Conservation (phyloP, 2,113 vertebrate genomes). For the Cathartes aura region DNA sequence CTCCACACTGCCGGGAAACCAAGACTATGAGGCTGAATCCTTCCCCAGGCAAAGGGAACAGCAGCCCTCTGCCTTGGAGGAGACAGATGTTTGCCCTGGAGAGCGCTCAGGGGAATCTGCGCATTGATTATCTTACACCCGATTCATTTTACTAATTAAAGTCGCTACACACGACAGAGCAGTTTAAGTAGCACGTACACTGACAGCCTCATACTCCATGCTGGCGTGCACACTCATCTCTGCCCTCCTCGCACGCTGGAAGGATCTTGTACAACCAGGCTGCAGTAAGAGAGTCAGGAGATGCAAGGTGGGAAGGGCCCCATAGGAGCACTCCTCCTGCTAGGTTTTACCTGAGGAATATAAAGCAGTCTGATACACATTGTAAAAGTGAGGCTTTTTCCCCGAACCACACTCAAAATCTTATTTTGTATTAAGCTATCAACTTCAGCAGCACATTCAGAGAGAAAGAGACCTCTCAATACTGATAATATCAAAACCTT, state of each 20-base stretch:
- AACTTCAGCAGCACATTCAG: not conserved
- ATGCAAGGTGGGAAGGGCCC: not conserved
- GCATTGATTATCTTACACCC: not conserved
- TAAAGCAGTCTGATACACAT: not conserved
- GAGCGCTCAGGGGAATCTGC: not conserved
- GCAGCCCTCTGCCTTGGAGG: not conserved
- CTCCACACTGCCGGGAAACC: not conserved
- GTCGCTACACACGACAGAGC: not conserved
- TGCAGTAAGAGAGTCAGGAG: not conserved
- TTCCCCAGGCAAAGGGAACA: not conserved
- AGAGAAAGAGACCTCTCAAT: not conserved
- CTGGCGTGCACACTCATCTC: not conserved
- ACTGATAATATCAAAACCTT: not conserved
- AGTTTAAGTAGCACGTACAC: not conserved
- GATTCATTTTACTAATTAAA: not conserved
- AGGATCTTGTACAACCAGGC: not conserved
- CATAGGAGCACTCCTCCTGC: not conserved
- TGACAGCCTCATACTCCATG: not conserved
- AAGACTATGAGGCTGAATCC: not conserved
- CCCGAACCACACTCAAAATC: not conserved
- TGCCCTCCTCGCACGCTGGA: rapidly evolving
- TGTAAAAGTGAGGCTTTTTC: not conserved
- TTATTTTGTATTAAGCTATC: not conserved
- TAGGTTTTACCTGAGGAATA: not conserved
- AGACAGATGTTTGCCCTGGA: not conserved